Conservation (phyloP, 2,113 vertebrate species). For the human (Homo sapiens) region GRCh38 chr15:92561001-92561500, state of each 20-base stretch:
- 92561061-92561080: not conserved
- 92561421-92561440: not conserved
- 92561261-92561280: not conserved
- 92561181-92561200: not conserved
- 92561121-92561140: not conserved
- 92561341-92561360: not conserved
- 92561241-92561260: not conserved
- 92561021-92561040: too few species aligned
- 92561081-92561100: not conserved
- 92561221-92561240: not conserved
- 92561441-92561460: not conserved
- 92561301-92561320: not conserved
- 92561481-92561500: not conserved
- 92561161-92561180: not conserved
- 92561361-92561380: not conserved
- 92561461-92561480: not conserved
- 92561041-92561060: not conserved
- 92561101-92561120: not conserved
- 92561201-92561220: not conserved
- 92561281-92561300: not conserved
- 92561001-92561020: too few species aligned
- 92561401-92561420: not conserved
- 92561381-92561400: not conserved
- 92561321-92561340: not conserved
- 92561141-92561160: accelerated